Conservation (phyloP, 2,113 vertebrate genomes). For the Amia ocellicauda region DNA sequence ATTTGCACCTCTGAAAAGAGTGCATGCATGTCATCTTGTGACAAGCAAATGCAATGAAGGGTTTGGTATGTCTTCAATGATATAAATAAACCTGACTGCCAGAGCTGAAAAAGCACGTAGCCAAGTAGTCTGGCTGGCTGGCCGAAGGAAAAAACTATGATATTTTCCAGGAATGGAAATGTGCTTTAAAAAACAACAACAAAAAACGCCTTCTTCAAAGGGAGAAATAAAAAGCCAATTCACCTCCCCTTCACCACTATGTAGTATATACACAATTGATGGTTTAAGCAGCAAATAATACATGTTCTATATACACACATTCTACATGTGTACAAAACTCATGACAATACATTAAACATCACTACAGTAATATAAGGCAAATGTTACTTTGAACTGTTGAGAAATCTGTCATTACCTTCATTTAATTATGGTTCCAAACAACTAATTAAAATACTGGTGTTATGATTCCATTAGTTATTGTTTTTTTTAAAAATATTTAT, state of each 20-base stretch:
- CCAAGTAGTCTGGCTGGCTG: no score
- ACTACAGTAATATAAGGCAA: no score
- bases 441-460: no score
- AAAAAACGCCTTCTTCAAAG: background rate
- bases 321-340: no score
- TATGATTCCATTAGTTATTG: no score
- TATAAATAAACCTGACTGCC: constrained; percentile 59
- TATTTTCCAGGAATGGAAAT: background rate
- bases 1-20: constrained; percentile 66
- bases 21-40: constrained; percentile 46
- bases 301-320: background rate
- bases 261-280: background rate
- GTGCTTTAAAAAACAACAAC: background rate
- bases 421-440: no score
- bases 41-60: constrained; percentile 39
- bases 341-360: no score
- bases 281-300: background rate
- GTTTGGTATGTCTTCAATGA: constrained; percentile 54
- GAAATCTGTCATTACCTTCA: no score
- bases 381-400: no score
- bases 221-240: background rate
- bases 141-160: background rate
- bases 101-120: constrained; percentile 59
- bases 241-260: background rate
- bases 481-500: no score